Base-by-base conservation (phyloP, 2,888 invertebrate species). In the Macropis europaea region DNA sequence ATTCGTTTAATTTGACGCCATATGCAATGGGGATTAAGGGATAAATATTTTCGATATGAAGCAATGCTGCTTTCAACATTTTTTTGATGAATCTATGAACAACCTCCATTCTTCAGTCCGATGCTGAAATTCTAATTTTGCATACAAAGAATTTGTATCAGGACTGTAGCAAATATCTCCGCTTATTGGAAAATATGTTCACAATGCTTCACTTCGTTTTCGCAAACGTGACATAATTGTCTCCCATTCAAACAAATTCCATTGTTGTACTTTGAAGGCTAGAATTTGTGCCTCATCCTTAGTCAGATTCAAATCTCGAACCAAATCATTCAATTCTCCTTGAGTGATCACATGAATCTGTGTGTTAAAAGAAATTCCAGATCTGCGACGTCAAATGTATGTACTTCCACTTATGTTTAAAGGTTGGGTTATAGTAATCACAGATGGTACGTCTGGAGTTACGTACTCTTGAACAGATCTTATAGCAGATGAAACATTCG, bases 11-110 rank as follows among this genome's bases (percentile, higher is more conserved):
- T 24, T 34, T 50, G 0, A 3, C 9, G 2, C 28, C 7, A 60
- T 87, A 82, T 13, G 69, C 84, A 34, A 86, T 42, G n/a, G 82
- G 83, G 13, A 85, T 56, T 17, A 84, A 76, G 13, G 81, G 74
- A 68, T 66, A 84, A 47, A 92, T 69, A 60, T 84, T 85, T 5
- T 72, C 73, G 47, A 76, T 82, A 38, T 86, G 82, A 2, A 84
- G 48, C 4, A 84, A 64, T 13, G 84, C 76, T 19, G 76, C 77
- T 77, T 85, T 83, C 0, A 85, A 66, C 83, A 84, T 57, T 32
- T 36, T 71, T 81, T 82, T 6, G 77, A 82, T 3, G 74, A 72
- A 68, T 85, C 84, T 52, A 84, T 83, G 56, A 86, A 85, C 6
- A 84, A 60, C 30, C 81, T 50, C 81, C 82, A 84, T 30, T 86